These are phyloP conservation scores for Eidolon helvum DNA, from an alignment of 2,113 vertebrate species.

Conservation along the genomic window DNA sequence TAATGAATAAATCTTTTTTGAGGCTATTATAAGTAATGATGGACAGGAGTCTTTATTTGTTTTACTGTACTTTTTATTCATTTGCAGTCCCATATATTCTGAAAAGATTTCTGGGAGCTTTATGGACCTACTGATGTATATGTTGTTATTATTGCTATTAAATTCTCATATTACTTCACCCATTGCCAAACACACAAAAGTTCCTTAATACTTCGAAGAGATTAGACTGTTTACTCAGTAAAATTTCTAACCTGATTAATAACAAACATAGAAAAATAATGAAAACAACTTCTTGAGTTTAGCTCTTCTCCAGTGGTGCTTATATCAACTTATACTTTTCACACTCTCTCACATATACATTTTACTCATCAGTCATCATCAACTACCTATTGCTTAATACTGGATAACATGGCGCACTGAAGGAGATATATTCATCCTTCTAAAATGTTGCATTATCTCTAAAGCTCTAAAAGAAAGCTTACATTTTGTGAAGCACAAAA, in stretches of 20 bases:
- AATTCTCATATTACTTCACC: constrained; percentile 2
- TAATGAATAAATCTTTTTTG: not conserved
- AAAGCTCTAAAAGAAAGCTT: not conserved
- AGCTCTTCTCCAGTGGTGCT: not conserved
- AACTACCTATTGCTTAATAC: not conserved
- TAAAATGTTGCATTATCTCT: not conserved
- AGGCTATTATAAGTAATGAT: not conserved
- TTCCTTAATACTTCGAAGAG: not conserved
- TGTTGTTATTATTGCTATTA: not conserved
- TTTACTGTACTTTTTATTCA: not conserved
- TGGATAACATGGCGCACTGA: not conserved
- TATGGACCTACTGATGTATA: not conserved
- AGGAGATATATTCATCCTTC: not conserved
- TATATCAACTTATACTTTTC: not conserved
- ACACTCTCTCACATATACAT: not conserved
- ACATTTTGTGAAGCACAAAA: constrained; percentile 2
- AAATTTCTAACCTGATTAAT: not conserved
- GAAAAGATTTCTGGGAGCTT: not conserved
- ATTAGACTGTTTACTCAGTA: not conserved
- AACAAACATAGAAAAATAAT: not conserved
- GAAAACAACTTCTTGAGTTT: not conserved
- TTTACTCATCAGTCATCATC: not conserved
- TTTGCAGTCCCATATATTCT: not conserved
- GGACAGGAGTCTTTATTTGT: not conserved
- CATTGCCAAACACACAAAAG: not conserved